Evolutionary conservation across 1,140 invertebrate species (phyloP).

Genomic region (Trichogramma pretiosum): DNA sequence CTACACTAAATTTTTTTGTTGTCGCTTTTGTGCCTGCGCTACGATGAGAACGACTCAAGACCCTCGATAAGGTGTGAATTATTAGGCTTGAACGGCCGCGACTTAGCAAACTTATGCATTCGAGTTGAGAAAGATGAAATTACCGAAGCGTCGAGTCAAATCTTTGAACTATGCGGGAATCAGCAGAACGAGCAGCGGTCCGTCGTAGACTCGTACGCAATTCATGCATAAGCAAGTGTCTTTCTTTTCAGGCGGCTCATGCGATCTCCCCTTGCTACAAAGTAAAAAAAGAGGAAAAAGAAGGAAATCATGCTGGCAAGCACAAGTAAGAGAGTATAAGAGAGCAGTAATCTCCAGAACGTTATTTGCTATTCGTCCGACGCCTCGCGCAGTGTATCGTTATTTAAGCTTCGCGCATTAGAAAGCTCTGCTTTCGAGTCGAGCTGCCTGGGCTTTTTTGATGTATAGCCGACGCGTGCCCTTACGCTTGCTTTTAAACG

Average conservation of each 20-base stretch:
- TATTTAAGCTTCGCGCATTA: constrained; percentile 47
- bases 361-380: constrained; percentile 42
- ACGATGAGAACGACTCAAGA: too few relatives aligned
- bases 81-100: too few relatives aligned
- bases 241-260: background rate
- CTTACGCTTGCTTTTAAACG: constrained; percentile 31
- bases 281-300: constrained; percentile 25
- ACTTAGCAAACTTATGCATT: too few relatives aligned
- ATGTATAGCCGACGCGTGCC: constrained; percentile 44
- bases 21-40: too few relatives aligned
- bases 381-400: constrained; percentile 32
- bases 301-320: background rate
- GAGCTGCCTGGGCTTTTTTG: constrained; percentile 34
- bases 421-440: too few relatives aligned
- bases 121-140: too few relatives aligned
- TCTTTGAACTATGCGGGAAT: too few relatives aligned
- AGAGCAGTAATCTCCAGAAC: too few relatives aligned
- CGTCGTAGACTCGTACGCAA: background rate
- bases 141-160: too few relatives aligned
- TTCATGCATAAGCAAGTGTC: constrained; percentile 12
- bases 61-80: too few relatives aligned
- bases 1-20: too few relatives aligned
- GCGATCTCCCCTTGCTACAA: constrained; percentile 2
- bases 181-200: background rate
- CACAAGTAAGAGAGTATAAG: too few relatives aligned